These are phyloP conservation scores for Papilio protenor DNA, from an alignment of 2,888 invertebrate species.

Conservation along the genomic window DNA sequence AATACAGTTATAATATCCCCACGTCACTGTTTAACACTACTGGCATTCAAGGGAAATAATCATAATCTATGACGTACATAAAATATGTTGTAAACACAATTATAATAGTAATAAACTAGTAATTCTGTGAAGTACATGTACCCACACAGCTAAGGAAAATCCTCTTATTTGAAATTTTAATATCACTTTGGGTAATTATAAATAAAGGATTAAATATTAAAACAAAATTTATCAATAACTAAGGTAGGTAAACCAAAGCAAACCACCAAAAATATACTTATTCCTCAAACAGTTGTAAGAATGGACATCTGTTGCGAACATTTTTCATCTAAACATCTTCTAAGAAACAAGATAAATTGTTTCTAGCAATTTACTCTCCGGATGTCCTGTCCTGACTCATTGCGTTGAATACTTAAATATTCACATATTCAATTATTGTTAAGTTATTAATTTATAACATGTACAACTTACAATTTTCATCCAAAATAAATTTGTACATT, in stretches of 20 bases:
- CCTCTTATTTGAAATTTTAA: background rate
- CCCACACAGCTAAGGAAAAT: background rate
- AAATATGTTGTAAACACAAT: slow-evolving; percentile 1
- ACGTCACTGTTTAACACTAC: slow-evolving; percentile 30
- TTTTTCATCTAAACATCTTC: background rate
- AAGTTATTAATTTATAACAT: background rate
- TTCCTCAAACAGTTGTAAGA: background rate
- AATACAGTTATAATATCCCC: slow-evolving; percentile 18
- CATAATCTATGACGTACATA: slow-evolving; percentile 17
- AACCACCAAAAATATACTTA: background rate
- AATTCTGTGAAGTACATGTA: slow-evolving; percentile 5
- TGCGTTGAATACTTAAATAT: background rate
- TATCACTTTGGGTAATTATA: background rate
- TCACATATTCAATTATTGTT: background rate
- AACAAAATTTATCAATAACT: background rate
- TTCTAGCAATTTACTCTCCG: background rate
- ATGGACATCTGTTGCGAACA: background rate
- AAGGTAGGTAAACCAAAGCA: background rate
- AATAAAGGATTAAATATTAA: background rate
- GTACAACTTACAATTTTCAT: background rate
- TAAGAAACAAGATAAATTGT: background rate
- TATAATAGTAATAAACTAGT: slow-evolving; percentile 4
- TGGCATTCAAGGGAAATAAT: slow-evolving; percentile 8
- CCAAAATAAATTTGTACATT: background rate
- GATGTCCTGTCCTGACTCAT: slow-evolving; percentile 2